A percentile compares a stretch with the other conserved stretches of the same genome.
Evolutionary conservation across 2,888 invertebrate genomes (phyloP).

Genomic region (Lepeophtheirus nordmannii): DNA sequence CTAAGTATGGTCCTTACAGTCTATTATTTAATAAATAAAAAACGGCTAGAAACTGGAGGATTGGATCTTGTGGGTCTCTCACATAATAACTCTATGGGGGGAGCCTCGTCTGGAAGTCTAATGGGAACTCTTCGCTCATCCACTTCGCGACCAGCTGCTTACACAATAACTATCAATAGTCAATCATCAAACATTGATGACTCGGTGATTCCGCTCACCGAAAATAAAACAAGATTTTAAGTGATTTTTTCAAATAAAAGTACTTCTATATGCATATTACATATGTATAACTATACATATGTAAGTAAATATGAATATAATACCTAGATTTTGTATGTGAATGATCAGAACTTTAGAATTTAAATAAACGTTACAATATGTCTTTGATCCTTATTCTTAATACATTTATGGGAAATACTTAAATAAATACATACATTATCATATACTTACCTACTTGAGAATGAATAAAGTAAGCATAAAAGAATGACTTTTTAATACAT

Average conservation of each 20-base stretch:
- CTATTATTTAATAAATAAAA: neutral
- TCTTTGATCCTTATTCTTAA: no score
- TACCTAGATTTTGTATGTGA: no score
- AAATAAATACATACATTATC: no score
- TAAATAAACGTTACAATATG: no score
- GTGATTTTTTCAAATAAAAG: neutral
- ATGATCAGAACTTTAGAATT: no score
- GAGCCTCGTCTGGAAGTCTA: neutral
- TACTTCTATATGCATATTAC: neutral
- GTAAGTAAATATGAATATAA: no score
- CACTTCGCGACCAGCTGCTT: neutral
- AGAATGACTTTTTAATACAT: no score
- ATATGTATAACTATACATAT: no score
- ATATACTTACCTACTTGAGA: no score
- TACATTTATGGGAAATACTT: no score
- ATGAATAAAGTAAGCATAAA: no score
- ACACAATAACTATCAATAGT: constrained; percentile 19
- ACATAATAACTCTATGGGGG: neutral
- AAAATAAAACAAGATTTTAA: constrained; percentile 18
- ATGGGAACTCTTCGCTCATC: constrained; percentile 11
- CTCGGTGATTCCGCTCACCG: constrained; percentile 9
- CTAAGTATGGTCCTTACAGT: constrained; percentile 2
- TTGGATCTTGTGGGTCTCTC: neutral
- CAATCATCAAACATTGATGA: constrained; percentile 7
- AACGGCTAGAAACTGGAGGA: neutral